Evolutionary conservation across 2,797 vertebrate genomes (phyloP), one percentile per base, ranked within the genome.

Genomic region (Scleropages formosus): DNA sequence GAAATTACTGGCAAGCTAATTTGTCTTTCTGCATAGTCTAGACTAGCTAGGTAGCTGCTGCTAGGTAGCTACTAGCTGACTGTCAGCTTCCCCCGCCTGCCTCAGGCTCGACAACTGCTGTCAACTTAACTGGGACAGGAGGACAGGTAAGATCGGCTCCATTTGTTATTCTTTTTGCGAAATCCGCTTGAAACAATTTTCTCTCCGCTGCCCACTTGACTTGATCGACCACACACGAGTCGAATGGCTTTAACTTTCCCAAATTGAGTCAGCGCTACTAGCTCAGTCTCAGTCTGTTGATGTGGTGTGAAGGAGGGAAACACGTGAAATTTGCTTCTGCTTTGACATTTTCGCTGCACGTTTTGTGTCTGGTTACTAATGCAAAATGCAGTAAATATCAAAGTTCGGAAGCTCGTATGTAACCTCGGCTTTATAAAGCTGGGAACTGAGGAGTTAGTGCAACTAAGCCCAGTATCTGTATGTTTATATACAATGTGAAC

Each of bases 181-280:
- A 6, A 39, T 39, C 39, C 6, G 39, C 31, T 31, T 31, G 31
- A 39, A 39, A 31, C 0, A 65, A 16, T 26, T 22, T 20, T n/a
- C 20, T 31, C 46, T 70, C 44, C 60, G 53, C 10, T 4, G 10
- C 58, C 7, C 53, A 13, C 53, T 58, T 58, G 10, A 3, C 53
- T 13, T 13, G 69, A 20, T 70, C 68, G 22, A 72, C 73, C 74
- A 59, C 53, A 72, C 77, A 77, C 77, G 77, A n/a, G 77, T 75
- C 75, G 75, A 77, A 77, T 78, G 80, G n/a, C n/a, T n/a, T 72
- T 69, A 15, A 18, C 78, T 80, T 75, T 78, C 73, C 77, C 73
- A 58, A 53, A 39, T 20, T 65, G 31, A 39, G 31, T 39, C 31
- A 2, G 39, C 2, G 39, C 31, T n/a, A n/a, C n/a, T n/a, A n/a